Percentiles rank a stretch among this genome's conserved stretches.
Conservation (phyloP, 2,113 vertebrate species). For the Syngnathus floridae region DNA sequence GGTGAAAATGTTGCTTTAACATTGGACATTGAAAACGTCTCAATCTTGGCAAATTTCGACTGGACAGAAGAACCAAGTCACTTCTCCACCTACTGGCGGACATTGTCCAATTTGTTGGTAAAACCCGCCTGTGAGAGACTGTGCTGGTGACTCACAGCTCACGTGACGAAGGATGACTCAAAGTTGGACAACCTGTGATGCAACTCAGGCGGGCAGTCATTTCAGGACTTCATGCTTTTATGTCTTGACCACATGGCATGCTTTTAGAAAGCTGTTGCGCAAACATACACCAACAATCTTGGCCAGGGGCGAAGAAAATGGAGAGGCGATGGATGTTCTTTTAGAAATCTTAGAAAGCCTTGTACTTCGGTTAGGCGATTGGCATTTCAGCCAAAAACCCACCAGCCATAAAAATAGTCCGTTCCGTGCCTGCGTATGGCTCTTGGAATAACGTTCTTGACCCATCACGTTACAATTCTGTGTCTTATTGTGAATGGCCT, state of each 20-base stretch:
- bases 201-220: constrained; percentile 36
- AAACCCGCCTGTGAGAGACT: constrained; percentile 34
- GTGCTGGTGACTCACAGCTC: constrained; percentile 53
- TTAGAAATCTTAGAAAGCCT: constrained; percentile 52
- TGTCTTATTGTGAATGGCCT: constrained; percentile 39
- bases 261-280: constrained; percentile 24
- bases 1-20: not conserved
- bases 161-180: constrained; percentile 50
- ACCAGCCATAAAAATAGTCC: constrained; percentile 35
- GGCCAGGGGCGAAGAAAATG: constrained; percentile 35
- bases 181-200: constrained; percentile 42
- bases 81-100: not conserved
- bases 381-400: constrained; percentile 47
- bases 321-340: constrained; percentile 56
- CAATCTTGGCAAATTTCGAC: not conserved
- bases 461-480: constrained; percentile 26
- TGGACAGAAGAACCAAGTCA: not conserved
- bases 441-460: constrained; percentile 1
- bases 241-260: constrained; percentile 13
- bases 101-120: constrained; percentile 22
- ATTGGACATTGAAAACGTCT: not conserved
- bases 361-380: constrained; percentile 51
- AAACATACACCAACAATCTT: constrained; percentile 34
- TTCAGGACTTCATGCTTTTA: constrained; percentile 22
- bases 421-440: not conserved